Percentiles rank a stretch among this genome's conserved stretches.
phyloP scores from a whole-genome alignment of 2,797 vertebrate species.

The Eleutherodactylus coqui region DNA sequence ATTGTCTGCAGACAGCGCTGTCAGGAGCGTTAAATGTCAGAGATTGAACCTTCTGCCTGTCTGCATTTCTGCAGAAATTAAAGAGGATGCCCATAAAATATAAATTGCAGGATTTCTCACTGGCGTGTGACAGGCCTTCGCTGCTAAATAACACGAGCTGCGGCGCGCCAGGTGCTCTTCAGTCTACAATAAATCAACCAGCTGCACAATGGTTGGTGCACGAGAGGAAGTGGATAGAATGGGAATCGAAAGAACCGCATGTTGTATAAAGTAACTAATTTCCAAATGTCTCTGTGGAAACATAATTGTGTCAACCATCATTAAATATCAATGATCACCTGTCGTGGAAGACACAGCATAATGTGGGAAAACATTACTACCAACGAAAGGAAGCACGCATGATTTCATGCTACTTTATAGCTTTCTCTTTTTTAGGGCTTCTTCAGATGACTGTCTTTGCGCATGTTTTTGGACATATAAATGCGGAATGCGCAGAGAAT shows the following conservation, averaged over 20 bases:
- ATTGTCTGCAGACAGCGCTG: neutral
- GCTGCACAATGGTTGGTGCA: neutral
- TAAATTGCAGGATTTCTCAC: neutral
- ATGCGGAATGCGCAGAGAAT: no score
- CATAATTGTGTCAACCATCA: neutral
- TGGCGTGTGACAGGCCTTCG: neutral
- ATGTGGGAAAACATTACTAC: neutral
- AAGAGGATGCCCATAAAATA: constrained; percentile 1
- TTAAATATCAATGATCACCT: neutral
- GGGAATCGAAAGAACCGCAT: neutral
- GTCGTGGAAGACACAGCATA: neutral
- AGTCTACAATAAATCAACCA: neutral
- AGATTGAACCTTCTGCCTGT: neutral
- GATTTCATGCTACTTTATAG: neutral
- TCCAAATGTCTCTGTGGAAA: neutral
- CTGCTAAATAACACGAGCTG: neutral
- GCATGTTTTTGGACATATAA: no score
- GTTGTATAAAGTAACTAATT: neutral
- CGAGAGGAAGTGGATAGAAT: neutral
- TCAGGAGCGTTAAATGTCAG: neutral
- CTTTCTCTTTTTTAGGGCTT: neutral
- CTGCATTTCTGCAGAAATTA: neutral
- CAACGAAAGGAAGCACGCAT: neutral
- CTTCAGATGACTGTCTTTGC: no score
- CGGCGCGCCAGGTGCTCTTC: neutral